phyloP scores from a whole-genome alignment of 2,888 invertebrate species.

The Dascillus cervinus region DNA sequence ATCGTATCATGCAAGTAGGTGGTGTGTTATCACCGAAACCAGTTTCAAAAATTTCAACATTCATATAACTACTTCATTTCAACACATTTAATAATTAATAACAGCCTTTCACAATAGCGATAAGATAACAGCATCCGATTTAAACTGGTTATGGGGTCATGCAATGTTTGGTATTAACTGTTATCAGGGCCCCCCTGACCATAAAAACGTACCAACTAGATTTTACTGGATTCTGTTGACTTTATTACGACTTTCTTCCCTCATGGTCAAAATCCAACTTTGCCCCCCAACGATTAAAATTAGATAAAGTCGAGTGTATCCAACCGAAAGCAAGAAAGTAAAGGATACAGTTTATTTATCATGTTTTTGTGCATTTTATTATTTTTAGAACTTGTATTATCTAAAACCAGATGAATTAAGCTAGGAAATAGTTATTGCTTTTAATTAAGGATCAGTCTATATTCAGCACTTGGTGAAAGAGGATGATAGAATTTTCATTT shows the following conservation, averaged over 20 bases:
- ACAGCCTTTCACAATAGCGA: background rate
- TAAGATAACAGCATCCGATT: constrained; percentile 23
- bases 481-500: too few species aligned
- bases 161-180: constrained; percentile 26
- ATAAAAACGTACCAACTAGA: constrained; percentile 49
- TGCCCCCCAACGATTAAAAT: constrained; percentile 30
- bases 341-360: too few species aligned
- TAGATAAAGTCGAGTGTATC: constrained; percentile 9
- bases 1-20: too few species aligned
- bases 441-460: too few species aligned
- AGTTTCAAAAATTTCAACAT: too few species aligned
- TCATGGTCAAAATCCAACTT: constrained; percentile 28
- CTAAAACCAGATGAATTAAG: constrained; percentile 7
- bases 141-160: constrained; percentile 34
- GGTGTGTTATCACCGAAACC: too few species aligned
- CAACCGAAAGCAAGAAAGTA: too few species aligned
- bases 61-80: too few species aligned
- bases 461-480: too few species aligned
- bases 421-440: constrained; percentile 8
- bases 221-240: constrained; percentile 47
- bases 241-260: constrained; percentile 33
- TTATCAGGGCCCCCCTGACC: constrained; percentile 52
- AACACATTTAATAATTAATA: too few species aligned
- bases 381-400: constrained; percentile 5
- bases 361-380: constrained; percentile 9